Evolutionary conservation across 2,797 vertebrate genomes (phyloP), one percentile per base, ranked within the genome.

Genomic region (Gallirallus australis): DNA sequence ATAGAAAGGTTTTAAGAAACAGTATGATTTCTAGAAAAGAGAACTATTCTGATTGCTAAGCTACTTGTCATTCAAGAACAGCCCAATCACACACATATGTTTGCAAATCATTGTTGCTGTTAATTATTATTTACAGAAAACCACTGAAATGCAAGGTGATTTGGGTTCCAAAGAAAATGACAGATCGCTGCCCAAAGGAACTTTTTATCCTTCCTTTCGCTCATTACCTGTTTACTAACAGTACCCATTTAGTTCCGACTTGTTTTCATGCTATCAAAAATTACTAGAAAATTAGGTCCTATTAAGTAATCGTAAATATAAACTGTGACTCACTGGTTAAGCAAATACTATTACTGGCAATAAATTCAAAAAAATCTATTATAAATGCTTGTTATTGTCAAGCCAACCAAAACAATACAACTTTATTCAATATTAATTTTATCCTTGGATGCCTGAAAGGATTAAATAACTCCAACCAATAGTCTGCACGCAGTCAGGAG

Each of bases 231-330:
- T 87, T 94, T 96, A 83, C 82, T 65, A 86, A 97, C 89, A 92
- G 75, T 20, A 76, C 71, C 48, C 3, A 0, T 94, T 95, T 70
- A 71, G 64, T 78, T 95, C 70, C 33, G 94, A 37, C 85, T 93
- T 96, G 95, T 92, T 97, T 95, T 97, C 92, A 56, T 94, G 92
- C 73, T 69, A 69, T 63, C 87, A 76, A 48, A 96, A 96, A 94
- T 80, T 76, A 95, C 92, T 92, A 85, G 79, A 97, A 97, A 96
- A 97, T 97, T 95, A 97, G 87, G 89, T 84, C 68, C 90, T 93
- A 95, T 97, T 96, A 97, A 97, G 95, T 94, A 95, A 96, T 95
- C 96, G 90, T 33, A 59, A 94, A 75, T 47, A 95, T 86, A 91
- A 96, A 95, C 81, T 91, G 57, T 97, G 97, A 97, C 76, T 97